Evolutionary conservation across 1,140 invertebrate species (phyloP), one percentile per base, ranked within the genome.

Genomic region (Cydia pomonella): DNA sequence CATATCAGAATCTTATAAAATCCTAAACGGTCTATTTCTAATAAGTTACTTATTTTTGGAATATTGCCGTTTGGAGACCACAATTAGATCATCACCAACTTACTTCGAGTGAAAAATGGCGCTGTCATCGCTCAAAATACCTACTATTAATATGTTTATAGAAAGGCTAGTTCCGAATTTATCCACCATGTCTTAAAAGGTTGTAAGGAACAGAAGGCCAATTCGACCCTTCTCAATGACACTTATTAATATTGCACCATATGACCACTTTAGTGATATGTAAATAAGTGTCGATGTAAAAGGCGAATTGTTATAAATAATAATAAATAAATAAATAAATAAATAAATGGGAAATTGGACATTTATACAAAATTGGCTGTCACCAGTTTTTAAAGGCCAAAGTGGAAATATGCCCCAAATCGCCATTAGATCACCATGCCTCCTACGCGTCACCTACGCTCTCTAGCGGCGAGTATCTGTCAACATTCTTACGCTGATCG

Each of bases 361-460:
- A n/a, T n/a, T n/a, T n/a, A n/a, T 16, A 44, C 41, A 12, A 13
- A 44, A 44, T 13, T 16, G 41, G 41, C 12, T 44, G 41, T 1
- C 21, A 59, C 7, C 18, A 59, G 18, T 23, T 12, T 21, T 23
- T 59, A 59, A 59, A 59, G 23, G 53, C 53, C 53, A 12, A 23
- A 18, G 9, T 59, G 9, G 18, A 50, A 50, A 50, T 21, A 10
- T 7, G 5, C 2, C n/a, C 6, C 18, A 1, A 33, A 33, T 9
- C n/a, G n/a, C n/a, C 25, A 66, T 69, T 69, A 69, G 29, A 69
- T 69, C 64, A 69, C 64, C 27, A 66, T 69, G 6, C 33, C 1
- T 38, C 64, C 64, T 33, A 69, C 64, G 64, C 64, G n/a, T 38
- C 64, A 69, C 64, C 64, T 69, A 69, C 64, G 64, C 64, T 16